Evolutionary conservation across 2,888 invertebrate species (phyloP).

Genomic region (Megamerina dolium): DNA sequence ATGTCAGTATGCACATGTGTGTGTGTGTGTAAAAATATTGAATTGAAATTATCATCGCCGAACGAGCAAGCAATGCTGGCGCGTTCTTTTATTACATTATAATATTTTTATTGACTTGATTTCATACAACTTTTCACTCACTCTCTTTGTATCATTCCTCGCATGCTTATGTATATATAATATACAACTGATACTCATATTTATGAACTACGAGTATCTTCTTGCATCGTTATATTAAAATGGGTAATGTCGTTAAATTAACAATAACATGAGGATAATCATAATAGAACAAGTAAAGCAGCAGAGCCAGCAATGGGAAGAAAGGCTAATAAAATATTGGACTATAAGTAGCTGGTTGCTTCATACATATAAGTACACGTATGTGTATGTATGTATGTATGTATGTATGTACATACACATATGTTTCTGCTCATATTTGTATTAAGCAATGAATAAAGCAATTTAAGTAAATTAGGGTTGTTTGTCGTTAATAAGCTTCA

Average conservation of each 20-base stretch:
- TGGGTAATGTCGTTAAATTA: not conserved
- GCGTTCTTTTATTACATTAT: constrained; percentile 20
- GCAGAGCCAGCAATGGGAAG: not conserved
- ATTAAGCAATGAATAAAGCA: no score
- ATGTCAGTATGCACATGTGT: not conserved
- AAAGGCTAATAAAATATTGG: not conserved
- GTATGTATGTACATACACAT: no score
- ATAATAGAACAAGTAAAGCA: not conserved
- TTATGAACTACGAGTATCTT: not conserved
- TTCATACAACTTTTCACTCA: no score
- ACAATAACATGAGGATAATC: constrained; percentile 1
- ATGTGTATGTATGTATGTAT: not conserved
- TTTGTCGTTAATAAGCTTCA: no score
- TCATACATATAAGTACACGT: no score
- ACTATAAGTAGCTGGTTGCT: no score
- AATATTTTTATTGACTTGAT: constrained; percentile 24
- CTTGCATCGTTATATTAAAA: not conserved
- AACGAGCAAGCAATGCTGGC: not conserved
- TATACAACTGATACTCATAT: no score
- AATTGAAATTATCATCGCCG: constrained; percentile 1
- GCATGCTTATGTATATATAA: no score
- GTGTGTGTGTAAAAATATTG: constrained; percentile 2
- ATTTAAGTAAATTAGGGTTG: no score
- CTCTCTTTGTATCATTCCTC: no score
- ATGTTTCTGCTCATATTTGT: no score